These are phyloP conservation scores for Clarias batrachus DNA, from an alignment of 2,113 vertebrate species.

Conservation along the genomic window DNA sequence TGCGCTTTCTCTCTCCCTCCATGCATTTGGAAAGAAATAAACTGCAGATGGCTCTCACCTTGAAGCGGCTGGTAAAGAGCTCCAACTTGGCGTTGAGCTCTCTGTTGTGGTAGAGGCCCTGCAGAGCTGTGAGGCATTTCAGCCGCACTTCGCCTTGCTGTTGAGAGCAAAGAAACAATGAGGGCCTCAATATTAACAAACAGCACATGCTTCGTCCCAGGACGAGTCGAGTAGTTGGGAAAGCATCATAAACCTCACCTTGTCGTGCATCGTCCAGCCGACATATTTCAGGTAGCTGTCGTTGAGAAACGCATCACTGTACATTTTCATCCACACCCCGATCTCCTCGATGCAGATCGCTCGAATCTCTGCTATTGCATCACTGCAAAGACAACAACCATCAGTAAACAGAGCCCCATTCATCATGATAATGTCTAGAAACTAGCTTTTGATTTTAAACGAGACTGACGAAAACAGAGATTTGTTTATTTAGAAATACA, in stretches of 20 bases:
- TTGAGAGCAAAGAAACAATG: conserved; percentile 28
- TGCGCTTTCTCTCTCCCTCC: neutral
- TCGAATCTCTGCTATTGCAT: conserved; percentile 98
- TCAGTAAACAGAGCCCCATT: neutral
- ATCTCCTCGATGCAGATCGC: conserved; percentile 99
- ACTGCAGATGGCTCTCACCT: conserved; percentile 75
- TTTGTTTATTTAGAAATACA: neutral
- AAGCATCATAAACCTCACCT: conserved; percentile 72
- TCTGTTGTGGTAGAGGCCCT: conserved; percentile 98
- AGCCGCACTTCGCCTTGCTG: conserved; percentile 99
- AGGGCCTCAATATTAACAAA: neutral
- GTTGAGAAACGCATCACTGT: conserved; percentile 98
- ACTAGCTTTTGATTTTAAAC: neutral
- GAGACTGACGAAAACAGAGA: neutral
- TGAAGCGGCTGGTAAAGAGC: conserved; percentile 98
- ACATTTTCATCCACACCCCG: conserved; percentile 99
- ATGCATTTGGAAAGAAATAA: conserved; percentile 24
- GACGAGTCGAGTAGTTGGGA: neutral
- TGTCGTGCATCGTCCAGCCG: conserved; percentile 99
- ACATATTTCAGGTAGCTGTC: conserved; percentile 99
- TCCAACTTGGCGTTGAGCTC: conserved; percentile 98
- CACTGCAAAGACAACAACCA: conserved; percentile 68
- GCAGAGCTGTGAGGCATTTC: conserved; percentile 97
- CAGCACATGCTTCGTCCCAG: neutral
- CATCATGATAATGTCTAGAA: neutral